These are phyloP conservation scores for Manduca sexta DNA, from an alignment of 1,140 invertebrate species.

Conservation along the genomic window DNA sequence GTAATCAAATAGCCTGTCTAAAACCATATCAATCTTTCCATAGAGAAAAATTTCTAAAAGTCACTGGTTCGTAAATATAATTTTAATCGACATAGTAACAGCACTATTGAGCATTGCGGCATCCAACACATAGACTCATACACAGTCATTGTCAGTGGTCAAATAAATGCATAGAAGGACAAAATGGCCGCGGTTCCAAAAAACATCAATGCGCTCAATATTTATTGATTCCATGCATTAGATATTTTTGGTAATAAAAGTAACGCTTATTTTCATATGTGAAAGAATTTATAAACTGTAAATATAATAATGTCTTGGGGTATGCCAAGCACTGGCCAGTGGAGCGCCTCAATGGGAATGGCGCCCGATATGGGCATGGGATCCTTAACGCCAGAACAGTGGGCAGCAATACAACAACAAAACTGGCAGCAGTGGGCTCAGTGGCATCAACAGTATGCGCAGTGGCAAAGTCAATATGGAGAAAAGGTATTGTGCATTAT, in stretches of 20 bases:
- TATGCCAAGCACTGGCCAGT: conserved; percentile 38
- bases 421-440: conserved; percentile 89
- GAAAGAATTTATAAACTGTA: background rate
- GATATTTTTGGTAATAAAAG: too few species aligned
- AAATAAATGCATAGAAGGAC: background rate
- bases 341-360: conserved; percentile 41
- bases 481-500: conserved; percentile 76
- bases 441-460: conserved; percentile 88
- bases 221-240: too few species aligned
- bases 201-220: conserved; percentile 2
- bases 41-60: too few species aligned
- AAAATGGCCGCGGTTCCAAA: conserved; percentile 24
- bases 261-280: background rate
- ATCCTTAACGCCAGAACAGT: conserved; percentile 81
- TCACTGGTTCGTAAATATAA: too few species aligned
- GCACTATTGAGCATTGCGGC: too few species aligned
- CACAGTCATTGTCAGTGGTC: too few species aligned
- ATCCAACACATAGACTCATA: too few species aligned
- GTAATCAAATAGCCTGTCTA: too few species aligned
- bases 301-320: conserved; percentile 54
- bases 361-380: conserved; percentile 72
- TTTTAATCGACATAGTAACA: too few species aligned
- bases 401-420: conserved; percentile 81
- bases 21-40: too few species aligned
- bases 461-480: conserved; percentile 88